phyloP scores from a whole-genome alignment of 2,113 vertebrate genomes.

The Thalassoma bifasciatum region DNA sequence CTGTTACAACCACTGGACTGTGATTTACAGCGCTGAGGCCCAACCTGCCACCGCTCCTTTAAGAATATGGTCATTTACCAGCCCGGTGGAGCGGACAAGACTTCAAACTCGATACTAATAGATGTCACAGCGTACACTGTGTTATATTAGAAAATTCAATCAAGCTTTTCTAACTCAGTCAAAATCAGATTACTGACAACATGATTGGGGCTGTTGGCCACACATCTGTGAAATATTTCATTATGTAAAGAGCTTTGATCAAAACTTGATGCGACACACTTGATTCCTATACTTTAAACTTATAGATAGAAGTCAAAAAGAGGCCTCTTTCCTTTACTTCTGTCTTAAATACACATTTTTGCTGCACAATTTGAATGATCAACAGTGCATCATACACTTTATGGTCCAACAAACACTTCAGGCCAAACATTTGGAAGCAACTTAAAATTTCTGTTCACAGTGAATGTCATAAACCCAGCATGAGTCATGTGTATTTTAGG shows the following conservation, averaged over 20 bases:
- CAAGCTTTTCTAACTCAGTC: not conserved
- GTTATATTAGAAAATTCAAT: not conserved
- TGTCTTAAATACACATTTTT: no score
- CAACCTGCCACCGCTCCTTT: not conserved
- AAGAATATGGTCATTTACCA: constrained; percentile 1
- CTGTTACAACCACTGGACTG: constrained; percentile 32
- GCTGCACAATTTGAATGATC: no score
- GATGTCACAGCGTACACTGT: not conserved
- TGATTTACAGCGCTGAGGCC: constrained; percentile 55
- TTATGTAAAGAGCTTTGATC: not conserved
- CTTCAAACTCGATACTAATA: not conserved
- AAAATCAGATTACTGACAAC: not conserved
- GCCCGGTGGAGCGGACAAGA: not conserved
- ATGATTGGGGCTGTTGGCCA: not conserved
- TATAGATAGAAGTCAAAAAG: no score
- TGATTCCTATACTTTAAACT: no score
- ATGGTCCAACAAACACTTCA: no score
- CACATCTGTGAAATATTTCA: not conserved
- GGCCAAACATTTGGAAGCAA: no score
- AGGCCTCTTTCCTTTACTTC: no score
- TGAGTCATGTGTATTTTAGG: no score
- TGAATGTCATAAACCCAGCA: no score
- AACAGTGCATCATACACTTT: no score
- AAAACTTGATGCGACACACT: not conserved
- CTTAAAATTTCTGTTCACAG: no score